Evolutionary conservation across 2,888 invertebrate species (phyloP), one percentile per base, ranked within the genome.

Genomic region (Dryadula phaetusa): DNA sequence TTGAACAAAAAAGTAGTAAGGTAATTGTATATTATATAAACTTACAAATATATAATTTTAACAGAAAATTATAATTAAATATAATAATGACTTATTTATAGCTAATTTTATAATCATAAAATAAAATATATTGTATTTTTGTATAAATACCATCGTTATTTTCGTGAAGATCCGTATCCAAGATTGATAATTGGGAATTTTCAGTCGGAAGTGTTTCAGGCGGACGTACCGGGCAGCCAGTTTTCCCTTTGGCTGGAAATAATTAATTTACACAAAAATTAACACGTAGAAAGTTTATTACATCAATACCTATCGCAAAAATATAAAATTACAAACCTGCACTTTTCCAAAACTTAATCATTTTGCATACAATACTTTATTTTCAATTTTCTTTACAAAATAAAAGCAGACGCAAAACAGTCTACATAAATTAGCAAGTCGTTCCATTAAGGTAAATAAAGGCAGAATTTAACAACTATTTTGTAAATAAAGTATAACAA

Each of bases 261-360:
- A 25, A 58, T 67, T 66, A 73, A 63, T 25, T 60, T 14, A 8
- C 6, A 32, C 18, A 18, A 18, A 18, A 60, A 60, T 32, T 14
- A 44, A 8, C 16, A 28, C 12, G 28, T 60, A 60, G 18, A 60
- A 46, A 60, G 44, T 28, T 18, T 46, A 60, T 60, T 44, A 46
- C 42, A 60, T 18, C 14, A 32, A 60, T 44, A 32, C 3, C 14
- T 32, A 46, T 20, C 5, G 58, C 37, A 25, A 34, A 56, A 37
- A 37, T 40, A 70, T 49, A 71, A 75, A 68, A 64, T 16, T 10
- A 69, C 66, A 78, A 94, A 95, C 95, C 95, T 91, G 95, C 92
- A 89, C 95, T 96, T 88, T 95, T 96, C 95, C 95, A 95, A 92
- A 96, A 96, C 87, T 95, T 95, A 85, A 96, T 94, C 95, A 96